A percentile compares a stretch with the other conserved stretches of the same genome.
Conservation (phyloP, 2,888 invertebrate genomes). For the Epirrhoe tristata region DNA sequence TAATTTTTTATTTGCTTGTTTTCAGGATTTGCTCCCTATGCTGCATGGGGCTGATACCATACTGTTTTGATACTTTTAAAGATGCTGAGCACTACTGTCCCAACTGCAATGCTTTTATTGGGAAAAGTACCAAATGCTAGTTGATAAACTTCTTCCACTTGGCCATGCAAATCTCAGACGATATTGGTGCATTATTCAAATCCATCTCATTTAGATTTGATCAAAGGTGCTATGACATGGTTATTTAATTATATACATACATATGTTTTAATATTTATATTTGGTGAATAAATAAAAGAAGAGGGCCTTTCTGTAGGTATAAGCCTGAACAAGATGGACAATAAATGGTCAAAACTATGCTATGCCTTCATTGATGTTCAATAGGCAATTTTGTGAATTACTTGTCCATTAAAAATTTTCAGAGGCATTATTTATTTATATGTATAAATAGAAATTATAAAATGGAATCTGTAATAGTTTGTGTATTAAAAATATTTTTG, state of each 20-base stretch:
- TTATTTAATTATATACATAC: constrained; percentile 22
- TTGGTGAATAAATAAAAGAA: constrained; percentile 4
- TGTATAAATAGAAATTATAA: neutral
- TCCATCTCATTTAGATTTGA: constrained; percentile 18
- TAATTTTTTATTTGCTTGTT: constrained; percentile 33
- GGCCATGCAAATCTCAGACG: constrained; percentile 10
- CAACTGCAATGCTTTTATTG: constrained; percentile 80
- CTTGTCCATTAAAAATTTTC: neutral
- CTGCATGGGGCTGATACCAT: constrained; percentile 78
- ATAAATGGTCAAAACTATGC: neutral
- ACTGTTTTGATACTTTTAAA: constrained; percentile 81
- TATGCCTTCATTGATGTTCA: constrained; percentile 5
- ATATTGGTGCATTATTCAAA: constrained; percentile 14
- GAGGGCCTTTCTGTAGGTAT: neutral
- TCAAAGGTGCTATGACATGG: constrained; percentile 24
- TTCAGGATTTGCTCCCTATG: constrained; percentile 80
- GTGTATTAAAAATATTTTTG: neutral
- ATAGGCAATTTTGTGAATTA: constrained; percentile 3
- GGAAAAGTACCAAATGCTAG: constrained; percentile 78
- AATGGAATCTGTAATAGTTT: neutral
- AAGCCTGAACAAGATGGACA: constrained; percentile 2
- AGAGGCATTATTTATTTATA: neutral
- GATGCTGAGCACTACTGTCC: constrained; percentile 83
- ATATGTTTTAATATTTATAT: constrained; percentile 9
- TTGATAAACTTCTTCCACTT: constrained; percentile 18